phyloP scores from a whole-genome alignment of 2,888 invertebrate genomes.

The Acleris literana region DNA sequence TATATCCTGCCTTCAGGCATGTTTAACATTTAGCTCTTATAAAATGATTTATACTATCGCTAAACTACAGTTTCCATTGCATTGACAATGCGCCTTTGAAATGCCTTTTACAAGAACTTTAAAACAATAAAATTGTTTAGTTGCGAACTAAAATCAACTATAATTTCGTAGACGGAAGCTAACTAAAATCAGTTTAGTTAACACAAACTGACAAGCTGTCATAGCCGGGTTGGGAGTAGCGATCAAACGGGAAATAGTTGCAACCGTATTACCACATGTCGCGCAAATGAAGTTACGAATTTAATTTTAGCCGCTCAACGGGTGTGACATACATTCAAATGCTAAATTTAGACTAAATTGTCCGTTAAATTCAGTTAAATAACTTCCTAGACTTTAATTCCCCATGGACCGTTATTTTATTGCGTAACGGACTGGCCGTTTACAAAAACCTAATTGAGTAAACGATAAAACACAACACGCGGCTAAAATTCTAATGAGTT shows the following conservation, averaged over 20 bases:
- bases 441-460: conserved; percentile 51
- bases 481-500: conserved; percentile 60
- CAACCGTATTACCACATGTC: conserved; percentile 34
- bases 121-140: not conserved
- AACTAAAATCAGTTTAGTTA: conserved; percentile 22
- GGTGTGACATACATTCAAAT: conserved; percentile 33
- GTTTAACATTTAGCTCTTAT: conserved; percentile 13
- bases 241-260: conserved; percentile 31
- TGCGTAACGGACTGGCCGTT: conserved; percentile 53
- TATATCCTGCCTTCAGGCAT: conserved; percentile 17
- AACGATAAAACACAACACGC: conserved; percentile 60
- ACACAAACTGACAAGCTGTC: conserved; percentile 27
- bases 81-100: not conserved
- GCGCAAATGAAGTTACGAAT: conserved; percentile 31
- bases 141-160: not conserved
- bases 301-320: conserved; percentile 33
- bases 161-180: conserved; percentile 13
- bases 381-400: conserved; percentile 16
- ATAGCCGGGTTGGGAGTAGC: conserved; percentile 6
- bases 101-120: not conserved
- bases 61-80: not conserved
- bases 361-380: conserved; percentile 22
- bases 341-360: conserved; percentile 32
- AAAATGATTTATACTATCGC: conserved; percentile 44
- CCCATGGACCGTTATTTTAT: conserved; percentile 3